Conservation (phyloP, 2,888 invertebrate species). For the Troides helena region DNA sequence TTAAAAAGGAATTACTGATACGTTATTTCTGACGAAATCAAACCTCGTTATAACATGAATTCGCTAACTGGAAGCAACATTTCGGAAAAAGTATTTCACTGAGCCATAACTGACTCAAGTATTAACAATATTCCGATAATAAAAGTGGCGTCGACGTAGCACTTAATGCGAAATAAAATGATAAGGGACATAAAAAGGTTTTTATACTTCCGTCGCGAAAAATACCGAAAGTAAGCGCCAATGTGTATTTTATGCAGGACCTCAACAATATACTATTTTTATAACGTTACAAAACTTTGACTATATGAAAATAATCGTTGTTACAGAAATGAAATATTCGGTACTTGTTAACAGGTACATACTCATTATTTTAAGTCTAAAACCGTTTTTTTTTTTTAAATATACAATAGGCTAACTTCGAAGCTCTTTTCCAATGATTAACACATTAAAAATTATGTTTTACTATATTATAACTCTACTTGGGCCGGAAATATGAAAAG, state of each 20-base stretch:
- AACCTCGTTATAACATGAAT: not conserved
- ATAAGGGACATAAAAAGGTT: conserved; percentile 10
- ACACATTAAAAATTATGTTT: too few species aligned
- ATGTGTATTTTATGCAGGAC: conserved; percentile 5
- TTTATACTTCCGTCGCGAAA: conserved; percentile 2
- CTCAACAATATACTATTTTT: not conserved
- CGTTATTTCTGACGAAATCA: not conserved
- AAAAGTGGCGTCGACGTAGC: conserved; percentile 1
- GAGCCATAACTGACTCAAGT: not conserved
- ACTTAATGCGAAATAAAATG: conserved; percentile 5
- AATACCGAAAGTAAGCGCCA: conserved; percentile 1
- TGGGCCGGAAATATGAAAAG: too few species aligned
- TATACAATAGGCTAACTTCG: too few species aligned
- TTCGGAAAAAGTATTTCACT: not conserved
- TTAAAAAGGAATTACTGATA: too few species aligned
- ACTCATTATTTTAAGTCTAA: too few species aligned
- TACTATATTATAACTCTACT: too few species aligned
- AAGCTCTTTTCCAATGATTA: too few species aligned
- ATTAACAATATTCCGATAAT: not conserved
- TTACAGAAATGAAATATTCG: not conserved
- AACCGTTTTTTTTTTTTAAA: too few species aligned
- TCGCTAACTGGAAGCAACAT: not conserved
- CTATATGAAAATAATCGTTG: not conserved
- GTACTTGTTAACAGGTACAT: too few species aligned
- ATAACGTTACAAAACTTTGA: not conserved